Conservation (phyloP, 2,113 vertebrate species). For the Myotis yumanensis region DNA sequence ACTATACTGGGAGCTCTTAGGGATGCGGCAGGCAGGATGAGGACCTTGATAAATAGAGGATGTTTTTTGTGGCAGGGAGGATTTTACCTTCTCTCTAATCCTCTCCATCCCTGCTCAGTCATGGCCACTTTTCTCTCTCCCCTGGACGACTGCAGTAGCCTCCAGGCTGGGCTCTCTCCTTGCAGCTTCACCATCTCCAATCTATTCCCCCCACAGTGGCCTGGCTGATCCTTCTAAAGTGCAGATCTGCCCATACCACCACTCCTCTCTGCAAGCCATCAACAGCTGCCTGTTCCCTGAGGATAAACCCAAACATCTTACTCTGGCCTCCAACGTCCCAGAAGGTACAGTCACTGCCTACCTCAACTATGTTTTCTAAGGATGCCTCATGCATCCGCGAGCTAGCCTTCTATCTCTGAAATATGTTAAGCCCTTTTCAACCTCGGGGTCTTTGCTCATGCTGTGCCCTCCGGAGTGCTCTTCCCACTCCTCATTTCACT, state of each 20-base stretch:
- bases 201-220: not conserved
- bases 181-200: not conserved
- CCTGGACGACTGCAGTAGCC: not conserved
- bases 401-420: not conserved
- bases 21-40: no score
- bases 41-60: no score
- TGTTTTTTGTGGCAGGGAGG: no score
- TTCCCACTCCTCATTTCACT: not conserved
- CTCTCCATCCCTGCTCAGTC: not conserved
- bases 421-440: not conserved
- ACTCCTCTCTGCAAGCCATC: not conserved
- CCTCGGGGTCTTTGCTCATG: not conserved
- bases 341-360: not conserved
- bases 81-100: not conserved
- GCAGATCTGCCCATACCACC: not conserved
- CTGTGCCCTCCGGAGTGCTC: not conserved
- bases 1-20: no score
- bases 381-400: not conserved
- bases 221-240: not conserved
- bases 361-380: not conserved
- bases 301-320: not conserved
- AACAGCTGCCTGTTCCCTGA: not conserved
- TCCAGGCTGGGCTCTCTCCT: not conserved
- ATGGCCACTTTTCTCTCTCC: not conserved
- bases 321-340: not conserved